These are phyloP conservation scores for Gymnothorax javanicus DNA, from an alignment of 2,797 vertebrate species.

Conservation along the genomic window DNA sequence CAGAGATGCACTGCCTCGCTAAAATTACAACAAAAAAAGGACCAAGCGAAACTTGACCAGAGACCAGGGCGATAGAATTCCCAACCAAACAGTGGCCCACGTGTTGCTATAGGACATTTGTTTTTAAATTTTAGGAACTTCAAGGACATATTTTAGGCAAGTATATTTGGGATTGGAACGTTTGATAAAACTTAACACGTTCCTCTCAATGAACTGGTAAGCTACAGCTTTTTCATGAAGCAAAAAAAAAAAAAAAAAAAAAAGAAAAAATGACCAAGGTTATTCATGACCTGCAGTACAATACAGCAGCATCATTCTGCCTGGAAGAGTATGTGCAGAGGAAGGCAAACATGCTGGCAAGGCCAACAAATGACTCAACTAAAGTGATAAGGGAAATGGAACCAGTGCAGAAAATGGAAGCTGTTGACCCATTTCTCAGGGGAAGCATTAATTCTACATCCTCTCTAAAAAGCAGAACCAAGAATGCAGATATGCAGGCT, in stretches of 20 bases:
- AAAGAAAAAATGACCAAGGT: background rate
- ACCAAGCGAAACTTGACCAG: conserved; percentile 53
- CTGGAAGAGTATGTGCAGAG: background rate
- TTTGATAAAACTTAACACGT: no score
- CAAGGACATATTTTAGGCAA: background rate
- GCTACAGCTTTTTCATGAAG: background rate
- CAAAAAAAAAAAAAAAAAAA: background rate
- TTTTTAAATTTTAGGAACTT: conserved; percentile 14
- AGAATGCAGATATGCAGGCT: background rate
- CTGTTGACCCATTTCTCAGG: conserved; percentile 5
- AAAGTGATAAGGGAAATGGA: background rate
- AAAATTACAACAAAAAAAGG: conserved; percentile 64
- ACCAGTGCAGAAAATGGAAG: conserved; percentile 5
- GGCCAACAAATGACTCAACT: background rate
- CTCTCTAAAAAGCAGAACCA: background rate
- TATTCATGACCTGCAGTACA: conserved; percentile 40
- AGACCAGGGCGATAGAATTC: conserved; percentile 44
- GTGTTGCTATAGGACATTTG: conserved; percentile 8
- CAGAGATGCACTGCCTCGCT: conserved; percentile 51
- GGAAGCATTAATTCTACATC: conserved; percentile 13
- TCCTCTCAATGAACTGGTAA: background rate
- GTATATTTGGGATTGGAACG: background rate
- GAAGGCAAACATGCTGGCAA: background rate
- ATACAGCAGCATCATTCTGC: conserved; percentile 21
- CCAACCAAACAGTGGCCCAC: background rate